phyloP scores from a whole-genome alignment of 2,113 vertebrate species.

The Girardinichthys multiradiatus region DNA sequence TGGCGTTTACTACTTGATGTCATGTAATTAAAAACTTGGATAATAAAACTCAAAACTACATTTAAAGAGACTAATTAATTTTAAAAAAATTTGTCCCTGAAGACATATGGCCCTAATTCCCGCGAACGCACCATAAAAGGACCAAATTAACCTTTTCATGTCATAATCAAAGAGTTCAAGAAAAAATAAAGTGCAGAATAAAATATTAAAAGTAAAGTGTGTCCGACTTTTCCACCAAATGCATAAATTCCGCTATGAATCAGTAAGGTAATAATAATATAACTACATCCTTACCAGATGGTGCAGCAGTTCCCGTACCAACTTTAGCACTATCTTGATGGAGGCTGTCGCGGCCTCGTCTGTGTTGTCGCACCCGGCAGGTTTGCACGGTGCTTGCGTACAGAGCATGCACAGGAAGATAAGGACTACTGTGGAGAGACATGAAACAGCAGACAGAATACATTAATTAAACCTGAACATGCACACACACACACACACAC shows the following conservation, averaged over 20 bases:
- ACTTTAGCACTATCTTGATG: rapidly evolving
- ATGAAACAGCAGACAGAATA: conserved; percentile 3
- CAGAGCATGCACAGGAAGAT: conserved; percentile 24
- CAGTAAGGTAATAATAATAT: not conserved
- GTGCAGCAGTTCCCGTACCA: rapidly evolving
- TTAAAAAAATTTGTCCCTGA: not conserved
- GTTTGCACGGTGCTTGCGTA: not conserved
- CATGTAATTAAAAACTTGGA: not conserved
- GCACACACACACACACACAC: no score
- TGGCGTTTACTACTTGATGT: not conserved
- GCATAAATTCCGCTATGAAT: not conserved
- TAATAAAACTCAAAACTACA: not conserved
- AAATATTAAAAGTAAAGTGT: no score
- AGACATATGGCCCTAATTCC: not conserved
- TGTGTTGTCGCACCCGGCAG: rapidly evolving
- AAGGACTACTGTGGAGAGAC: conserved; percentile 6
- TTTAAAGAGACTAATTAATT: not conserved
- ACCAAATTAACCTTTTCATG: not conserved
- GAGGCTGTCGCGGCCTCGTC: rapidly evolving
- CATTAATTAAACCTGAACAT: not conserved
- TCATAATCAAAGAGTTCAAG: not conserved
- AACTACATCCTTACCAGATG: not conserved
- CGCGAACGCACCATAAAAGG: not conserved
- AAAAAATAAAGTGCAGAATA: not conserved
- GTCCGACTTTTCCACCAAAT: no score